A percentile compares a stretch with the other conserved stretches of the same genome.
Evolutionary conservation across 2,888 invertebrate genomes (phyloP).

Genomic region (Cyaniris semiargus): DNA sequence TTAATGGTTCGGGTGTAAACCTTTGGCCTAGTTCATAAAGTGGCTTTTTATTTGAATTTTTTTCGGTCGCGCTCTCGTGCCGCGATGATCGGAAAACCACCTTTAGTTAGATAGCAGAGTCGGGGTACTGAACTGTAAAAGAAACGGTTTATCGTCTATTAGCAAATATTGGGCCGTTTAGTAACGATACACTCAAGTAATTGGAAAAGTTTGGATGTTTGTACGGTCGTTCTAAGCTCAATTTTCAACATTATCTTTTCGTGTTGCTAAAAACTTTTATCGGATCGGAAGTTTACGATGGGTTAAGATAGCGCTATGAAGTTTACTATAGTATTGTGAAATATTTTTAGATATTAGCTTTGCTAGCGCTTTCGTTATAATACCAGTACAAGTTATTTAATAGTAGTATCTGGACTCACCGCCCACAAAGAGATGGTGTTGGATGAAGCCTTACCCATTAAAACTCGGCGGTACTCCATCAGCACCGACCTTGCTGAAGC

Average conservation of each 20-base stretch:
- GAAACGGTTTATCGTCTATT: not conserved
- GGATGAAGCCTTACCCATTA: too few relatives aligned
- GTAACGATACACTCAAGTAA: conserved; percentile 23
- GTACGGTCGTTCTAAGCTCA: conserved; percentile 15
- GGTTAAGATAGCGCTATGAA: not conserved
- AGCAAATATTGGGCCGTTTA: not conserved
- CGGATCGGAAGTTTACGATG: not conserved
- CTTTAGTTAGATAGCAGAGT: too few relatives aligned
- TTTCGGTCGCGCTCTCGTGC: too few relatives aligned
- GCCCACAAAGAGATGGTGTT: too few relatives aligned
- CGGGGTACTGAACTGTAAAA: too few relatives aligned
- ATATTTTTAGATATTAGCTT: not conserved
- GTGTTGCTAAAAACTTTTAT: not conserved
- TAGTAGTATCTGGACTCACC: not conserved
- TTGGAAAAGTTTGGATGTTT: conserved; percentile 24
- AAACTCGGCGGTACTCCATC: too few relatives aligned
- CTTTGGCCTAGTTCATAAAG: too few relatives aligned
- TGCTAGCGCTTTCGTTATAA: not conserved
- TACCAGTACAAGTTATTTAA: not conserved
- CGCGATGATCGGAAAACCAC: too few relatives aligned
- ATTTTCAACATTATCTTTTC: conserved; percentile 27
- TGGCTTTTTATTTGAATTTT: too few relatives aligned
- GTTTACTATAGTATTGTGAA: not conserved
- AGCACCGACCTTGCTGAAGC: too few relatives aligned
- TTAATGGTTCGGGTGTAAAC: too few relatives aligned